Percentiles rank a stretch among this genome's conserved stretches.
phyloP scores from a whole-genome alignment of 2,797 vertebrate species.

The Urocyon cinereoargenteus region DNA sequence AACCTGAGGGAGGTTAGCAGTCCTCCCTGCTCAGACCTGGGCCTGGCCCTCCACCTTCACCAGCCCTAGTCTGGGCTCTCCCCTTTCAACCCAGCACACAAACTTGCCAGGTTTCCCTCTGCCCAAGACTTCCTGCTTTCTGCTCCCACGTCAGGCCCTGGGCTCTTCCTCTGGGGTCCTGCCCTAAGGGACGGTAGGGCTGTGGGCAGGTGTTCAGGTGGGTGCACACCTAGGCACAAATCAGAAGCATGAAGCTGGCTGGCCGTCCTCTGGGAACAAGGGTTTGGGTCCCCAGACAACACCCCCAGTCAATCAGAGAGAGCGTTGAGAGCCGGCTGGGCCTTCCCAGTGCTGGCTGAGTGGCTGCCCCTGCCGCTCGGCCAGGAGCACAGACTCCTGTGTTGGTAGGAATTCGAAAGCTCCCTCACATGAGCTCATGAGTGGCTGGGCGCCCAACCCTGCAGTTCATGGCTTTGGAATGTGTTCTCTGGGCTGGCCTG shows the following conservation, averaged over 20 bases:
- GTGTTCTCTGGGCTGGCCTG: constrained; percentile 52
- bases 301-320: background rate
- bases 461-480: constrained; percentile 62
- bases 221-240: background rate
- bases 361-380: background rate
- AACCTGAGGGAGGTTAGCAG: background rate
- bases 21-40: background rate
- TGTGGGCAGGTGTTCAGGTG: background rate
- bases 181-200: background rate
- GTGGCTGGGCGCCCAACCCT: constrained; percentile 30
- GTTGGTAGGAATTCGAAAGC: constrained; percentile 30
- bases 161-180: background rate
- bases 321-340: background rate
- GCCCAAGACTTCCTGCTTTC: background rate
- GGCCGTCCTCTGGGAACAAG: background rate
- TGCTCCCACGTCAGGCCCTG: background rate
- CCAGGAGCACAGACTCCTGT: constrained; percentile 34
- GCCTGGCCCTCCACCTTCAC: background rate
- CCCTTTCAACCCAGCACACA: background rate
- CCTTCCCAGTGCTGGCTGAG: constrained; percentile 18
- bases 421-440: constrained; percentile 62
- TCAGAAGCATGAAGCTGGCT: background rate
- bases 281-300: background rate
- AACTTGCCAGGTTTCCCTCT: background rate
- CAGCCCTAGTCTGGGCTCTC: background rate